Evolutionary conservation across 2,113 vertebrate genomes (phyloP).

Genomic region (Marcusenius ussheri): DNA sequence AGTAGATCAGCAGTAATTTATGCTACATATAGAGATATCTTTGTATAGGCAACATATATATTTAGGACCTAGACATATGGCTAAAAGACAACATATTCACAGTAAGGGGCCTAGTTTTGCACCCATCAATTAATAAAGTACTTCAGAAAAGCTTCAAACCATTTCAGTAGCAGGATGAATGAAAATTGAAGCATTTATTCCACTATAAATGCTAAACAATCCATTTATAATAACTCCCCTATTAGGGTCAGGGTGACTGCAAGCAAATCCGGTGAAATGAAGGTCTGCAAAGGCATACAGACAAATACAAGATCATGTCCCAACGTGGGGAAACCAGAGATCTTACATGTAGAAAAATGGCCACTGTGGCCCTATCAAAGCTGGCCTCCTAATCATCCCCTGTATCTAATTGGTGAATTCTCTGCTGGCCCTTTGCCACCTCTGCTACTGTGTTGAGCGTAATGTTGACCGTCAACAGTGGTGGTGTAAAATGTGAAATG

Average conservation of each 20-base stretch:
- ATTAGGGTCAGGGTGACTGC: neutral
- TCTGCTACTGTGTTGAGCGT: neutral
- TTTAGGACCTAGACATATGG: neutral
- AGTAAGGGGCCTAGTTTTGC: neutral
- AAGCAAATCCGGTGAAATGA: neutral
- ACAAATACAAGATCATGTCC: neutral
- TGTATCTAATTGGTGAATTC: neutral
- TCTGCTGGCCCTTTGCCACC: neutral
- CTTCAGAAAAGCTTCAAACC: neutral
- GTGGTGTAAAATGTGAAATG: neutral
- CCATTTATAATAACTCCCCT: neutral
- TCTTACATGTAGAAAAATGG: neutral
- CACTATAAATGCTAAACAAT: neutral
- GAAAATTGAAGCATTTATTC: neutral
- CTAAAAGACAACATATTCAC: neutral
- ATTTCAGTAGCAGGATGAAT: neutral
- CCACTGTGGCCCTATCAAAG: neutral
- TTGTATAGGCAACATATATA: neutral
- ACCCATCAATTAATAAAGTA: neutral
- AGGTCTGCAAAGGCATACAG: neutral
- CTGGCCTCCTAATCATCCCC: neutral
- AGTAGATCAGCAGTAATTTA: neutral
- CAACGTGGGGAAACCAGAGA: neutral
- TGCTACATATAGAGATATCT: neutral
- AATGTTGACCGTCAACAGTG: neutral